A percentile compares a stretch with the other conserved stretches of the same genome.
Evolutionary conservation across 2,888 invertebrate genomes (phyloP).

Genomic region (Idaea dimidiata): DNA sequence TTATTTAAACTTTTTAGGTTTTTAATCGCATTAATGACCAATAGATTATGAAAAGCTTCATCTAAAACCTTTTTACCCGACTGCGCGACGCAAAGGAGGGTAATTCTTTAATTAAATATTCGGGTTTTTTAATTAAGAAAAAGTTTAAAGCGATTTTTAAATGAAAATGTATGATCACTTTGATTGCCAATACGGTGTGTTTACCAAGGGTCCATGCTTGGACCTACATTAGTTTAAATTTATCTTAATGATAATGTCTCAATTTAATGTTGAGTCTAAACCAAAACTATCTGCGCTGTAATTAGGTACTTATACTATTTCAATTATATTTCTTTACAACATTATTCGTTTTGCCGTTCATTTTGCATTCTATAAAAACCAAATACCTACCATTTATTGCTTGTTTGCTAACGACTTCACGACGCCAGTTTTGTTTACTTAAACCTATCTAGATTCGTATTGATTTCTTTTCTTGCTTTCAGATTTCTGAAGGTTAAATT

Average conservation of each 20-base stretch:
- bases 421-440: not conserved
- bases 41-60: not conserved
- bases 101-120: not conserved
- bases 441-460: not conserved
- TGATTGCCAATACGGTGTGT: not conserved
- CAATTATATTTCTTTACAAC: too few relatives aligned
- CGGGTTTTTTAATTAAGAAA: not conserved
- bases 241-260: too few relatives aligned
- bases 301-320: too few relatives aligned
- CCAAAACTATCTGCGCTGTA: too few relatives aligned
- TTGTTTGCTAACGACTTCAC: not conserved
- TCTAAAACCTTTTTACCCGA: not conserved
- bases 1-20: not conserved
- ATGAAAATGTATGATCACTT: not conserved
- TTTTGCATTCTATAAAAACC: too few relatives aligned
- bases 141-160: not conserved
- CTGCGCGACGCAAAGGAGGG: too few relatives aligned
- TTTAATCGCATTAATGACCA: not conserved
- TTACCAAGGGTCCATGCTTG: not conserved
- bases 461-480: not conserved
- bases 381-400: not conserved
- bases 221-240: too few relatives aligned
- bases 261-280: too few relatives aligned
- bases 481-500: slow-evolving; percentile 2
- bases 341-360: too few relatives aligned